Base-by-base conservation (phyloP, 2,797 vertebrate genomes). In the Tokudaia muenninki region DNA sequence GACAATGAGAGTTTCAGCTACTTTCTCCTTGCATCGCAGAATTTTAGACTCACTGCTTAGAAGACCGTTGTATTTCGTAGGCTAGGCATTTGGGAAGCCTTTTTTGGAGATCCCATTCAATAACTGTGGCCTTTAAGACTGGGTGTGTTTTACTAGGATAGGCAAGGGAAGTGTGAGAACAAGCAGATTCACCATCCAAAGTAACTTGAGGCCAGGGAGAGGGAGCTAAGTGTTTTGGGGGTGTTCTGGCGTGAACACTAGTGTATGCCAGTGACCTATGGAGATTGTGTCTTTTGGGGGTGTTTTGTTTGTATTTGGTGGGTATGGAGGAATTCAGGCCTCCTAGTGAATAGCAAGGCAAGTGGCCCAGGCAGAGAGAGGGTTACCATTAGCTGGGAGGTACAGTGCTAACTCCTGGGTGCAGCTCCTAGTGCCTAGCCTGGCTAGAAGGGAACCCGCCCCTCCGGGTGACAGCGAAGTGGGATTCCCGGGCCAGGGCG, bases 11-110 rank as follows among this genome's bases (percentile, higher is more conserved):
- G 34, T 52, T 63, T 41, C 75, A 78, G 77, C 52, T 72, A 87
- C 90, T 93, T 82, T 97, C 92, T 91, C 91, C 52, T 87, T 57
- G 55, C 92, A 65, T 52, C 57, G 57, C 0, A 89, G 80, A 50
- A 55, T 57, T 59, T 93, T 80, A 92, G 92, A 63, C 50, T 92
- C 47, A 63, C 61, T 87, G 75, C 84, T 87, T 16, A 50, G 80
- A 61, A 59, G 63, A 41, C 19, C 41, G 8, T 80, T 79, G 4
- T 14, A 21, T 61, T 88, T 79, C 65, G 37, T 12, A 37, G 34
- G 74, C 41, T 47, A 47, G 84, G 41, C 22, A 14, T 67, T 86
- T 86, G 75, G 31, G 50, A 87, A 83, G 50, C 74, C 50, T 13
- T 75, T 72, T 67, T 26, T 22, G 11, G 92, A n/a, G 80, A n/a